Evolutionary conservation across 1,140 invertebrate species (phyloP).

Genomic region (Aphis craccivora): DNA sequence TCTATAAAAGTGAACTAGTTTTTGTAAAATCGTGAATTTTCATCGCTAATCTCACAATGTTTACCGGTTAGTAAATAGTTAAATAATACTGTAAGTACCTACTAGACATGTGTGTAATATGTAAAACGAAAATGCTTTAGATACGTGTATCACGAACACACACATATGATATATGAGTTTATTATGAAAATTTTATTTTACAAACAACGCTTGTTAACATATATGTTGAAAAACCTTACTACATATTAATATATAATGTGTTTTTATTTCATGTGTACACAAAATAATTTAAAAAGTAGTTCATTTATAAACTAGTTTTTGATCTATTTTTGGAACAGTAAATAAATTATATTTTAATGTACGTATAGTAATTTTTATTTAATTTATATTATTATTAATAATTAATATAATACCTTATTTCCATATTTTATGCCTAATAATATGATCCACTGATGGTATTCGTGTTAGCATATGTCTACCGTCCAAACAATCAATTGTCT

Average conservation of each 20-base stretch:
- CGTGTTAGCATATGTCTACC: not conserved
- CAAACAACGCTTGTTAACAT: not conserved
- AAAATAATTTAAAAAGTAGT: not conserved
- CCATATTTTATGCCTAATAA: not conserved
- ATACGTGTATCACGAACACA: not conserved
- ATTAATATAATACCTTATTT: not conserved
- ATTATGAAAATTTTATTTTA: not conserved
- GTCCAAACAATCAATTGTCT: not conserved
- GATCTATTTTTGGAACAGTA: not conserved
- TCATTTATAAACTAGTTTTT: not conserved
- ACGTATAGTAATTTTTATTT: not conserved
- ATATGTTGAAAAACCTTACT: not conserved
- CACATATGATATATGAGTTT: not conserved
- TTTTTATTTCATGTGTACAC: not conserved
- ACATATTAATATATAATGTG: not conserved
- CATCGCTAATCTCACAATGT: not conserved
- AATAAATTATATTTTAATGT: not conserved
- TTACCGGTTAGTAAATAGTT: not conserved
- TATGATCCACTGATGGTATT: not conserved
- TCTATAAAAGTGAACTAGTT: not conserved
- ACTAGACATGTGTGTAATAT: not conserved
- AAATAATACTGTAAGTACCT: not conserved
- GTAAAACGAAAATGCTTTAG: not conserved
- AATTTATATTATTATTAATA: not conserved
- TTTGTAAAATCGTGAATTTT: conserved; percentile 22